Evolutionary conservation across 2,113 vertebrate species (phyloP).

Genomic region (Aphelocoma coerulescens): DNA sequence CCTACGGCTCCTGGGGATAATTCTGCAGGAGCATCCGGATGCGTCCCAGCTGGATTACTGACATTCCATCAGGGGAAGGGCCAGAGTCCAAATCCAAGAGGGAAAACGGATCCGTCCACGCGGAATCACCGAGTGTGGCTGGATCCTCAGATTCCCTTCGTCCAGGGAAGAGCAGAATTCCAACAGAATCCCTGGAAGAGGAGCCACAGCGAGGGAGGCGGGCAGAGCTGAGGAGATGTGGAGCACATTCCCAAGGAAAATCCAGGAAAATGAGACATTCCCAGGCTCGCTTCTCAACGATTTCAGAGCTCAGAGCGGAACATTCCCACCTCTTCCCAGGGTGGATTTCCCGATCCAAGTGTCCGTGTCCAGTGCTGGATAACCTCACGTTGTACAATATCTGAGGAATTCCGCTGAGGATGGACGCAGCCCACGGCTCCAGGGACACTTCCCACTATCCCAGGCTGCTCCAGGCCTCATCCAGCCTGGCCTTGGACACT

Average conservation of each 20-base stretch:
- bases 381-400: fast-evolving
- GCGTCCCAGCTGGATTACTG: neutral
- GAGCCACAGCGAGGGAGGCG: neutral
- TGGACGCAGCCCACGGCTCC: neutral
- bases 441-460: too few relatives aligned
- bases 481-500: fast-evolving
- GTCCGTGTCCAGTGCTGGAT: fast-evolving
- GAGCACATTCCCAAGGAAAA: neutral
- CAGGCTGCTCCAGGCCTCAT: neutral
- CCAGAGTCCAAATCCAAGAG: neutral
- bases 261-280: neutral
- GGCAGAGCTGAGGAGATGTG: neutral
- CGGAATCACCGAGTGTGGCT: neutral
- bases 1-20: neutral
- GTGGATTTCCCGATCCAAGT: neutral
- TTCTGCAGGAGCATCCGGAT: neutral
- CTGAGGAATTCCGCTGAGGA: neutral
- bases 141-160: fast-evolving
- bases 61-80: neutral
- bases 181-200: neutral
- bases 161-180: neutral
- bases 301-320: fast-evolving
- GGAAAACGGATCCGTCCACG: fast-evolving
- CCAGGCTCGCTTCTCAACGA: neutral
- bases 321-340: neutral